phyloP scores from a whole-genome alignment of 2,797 vertebrate genomes.

The Ambastaia sidthimunki region DNA sequence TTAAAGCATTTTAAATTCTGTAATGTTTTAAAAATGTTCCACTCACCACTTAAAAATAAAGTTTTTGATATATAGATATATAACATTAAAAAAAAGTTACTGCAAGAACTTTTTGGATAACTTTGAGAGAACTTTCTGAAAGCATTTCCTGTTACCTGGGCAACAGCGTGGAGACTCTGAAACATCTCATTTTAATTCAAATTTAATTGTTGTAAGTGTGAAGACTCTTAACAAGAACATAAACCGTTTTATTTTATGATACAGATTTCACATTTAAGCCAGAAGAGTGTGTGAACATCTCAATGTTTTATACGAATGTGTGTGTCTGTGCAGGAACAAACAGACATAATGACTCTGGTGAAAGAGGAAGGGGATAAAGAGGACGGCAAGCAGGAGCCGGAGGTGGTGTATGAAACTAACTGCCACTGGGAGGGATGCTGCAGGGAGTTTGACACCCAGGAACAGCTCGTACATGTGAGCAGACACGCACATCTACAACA shows the following conservation, averaged over 20 bases:
- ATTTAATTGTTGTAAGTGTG: not conserved
- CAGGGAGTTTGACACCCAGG: slow-evolving; percentile 97
- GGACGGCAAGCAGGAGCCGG: slow-evolving; percentile 95
- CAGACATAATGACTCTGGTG: slow-evolving; percentile 92
- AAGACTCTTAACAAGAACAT: too few species aligned
- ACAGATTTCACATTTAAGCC: not conserved
- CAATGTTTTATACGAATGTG: not conserved
- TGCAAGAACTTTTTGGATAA: too few species aligned
- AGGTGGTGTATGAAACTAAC: slow-evolving; percentile 98
- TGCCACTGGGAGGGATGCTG: slow-evolving; percentile 98
- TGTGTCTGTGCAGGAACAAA: slow-evolving; percentile 82
- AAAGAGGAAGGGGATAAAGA: slow-evolving; percentile 98
- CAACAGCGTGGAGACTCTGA: too few species aligned
- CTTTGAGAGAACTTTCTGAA: too few species aligned
- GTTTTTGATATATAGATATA: too few species aligned
- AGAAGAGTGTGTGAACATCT: not conserved
- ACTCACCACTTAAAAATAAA: too few species aligned
- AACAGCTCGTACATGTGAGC: slow-evolving; percentile 98
- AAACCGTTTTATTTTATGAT: not conserved
- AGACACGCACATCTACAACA: not conserved
- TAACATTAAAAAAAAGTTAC: too few species aligned
- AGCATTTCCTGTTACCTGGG: too few species aligned
- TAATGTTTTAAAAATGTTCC: too few species aligned
- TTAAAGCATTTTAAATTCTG: too few species aligned
- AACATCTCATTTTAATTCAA: too few species aligned